Percentiles rank a stretch among this genome's conserved stretches.
These are phyloP conservation scores for Carpatolechia fugitivella DNA, from an alignment of 2,888 invertebrate genomes.

Conservation along the genomic window DNA sequence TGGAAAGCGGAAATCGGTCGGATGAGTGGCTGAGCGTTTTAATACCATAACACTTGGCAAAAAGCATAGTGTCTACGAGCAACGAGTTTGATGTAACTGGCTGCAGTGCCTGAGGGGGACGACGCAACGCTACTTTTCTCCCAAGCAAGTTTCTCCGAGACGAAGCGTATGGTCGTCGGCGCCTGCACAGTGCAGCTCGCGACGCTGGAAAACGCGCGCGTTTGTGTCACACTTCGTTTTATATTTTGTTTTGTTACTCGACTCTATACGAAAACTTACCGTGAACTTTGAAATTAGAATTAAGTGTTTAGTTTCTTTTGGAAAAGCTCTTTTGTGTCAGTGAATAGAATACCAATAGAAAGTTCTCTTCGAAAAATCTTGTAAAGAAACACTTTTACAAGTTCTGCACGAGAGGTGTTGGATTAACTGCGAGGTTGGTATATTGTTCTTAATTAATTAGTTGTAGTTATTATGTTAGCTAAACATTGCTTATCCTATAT, in stretches of 20 bases:
- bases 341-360: slow-evolving; percentile 34
- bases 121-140: slow-evolving; percentile 69
- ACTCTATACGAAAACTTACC: slow-evolving; percentile 22
- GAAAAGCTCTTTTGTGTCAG: slow-evolving; percentile 10
- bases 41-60: slow-evolving; percentile 40
- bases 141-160: slow-evolving; percentile 57
- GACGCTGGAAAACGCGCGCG: slow-evolving; percentile 55
- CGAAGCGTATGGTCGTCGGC: slow-evolving; percentile 24
- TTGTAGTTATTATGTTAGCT: not conserved
- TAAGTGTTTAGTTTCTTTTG: slow-evolving; percentile 19
- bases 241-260: not conserved
- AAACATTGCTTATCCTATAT: not conserved
- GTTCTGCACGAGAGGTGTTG: slow-evolving; percentile 44
- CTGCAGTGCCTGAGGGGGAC: slow-evolving; percentile 42
- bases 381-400: slow-evolving; percentile 37
- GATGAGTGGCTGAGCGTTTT: slow-evolving; percentile 33
- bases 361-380: slow-evolving; percentile 49
- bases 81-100: slow-evolving; percentile 67
- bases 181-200: slow-evolving; percentile 55
- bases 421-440: slow-evolving; percentile 62
- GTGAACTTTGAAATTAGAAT: slow-evolving; percentile 23
- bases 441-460: slow-evolving; percentile 28
- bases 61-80: slow-evolving; percentile 29
- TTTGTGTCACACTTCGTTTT: slow-evolving; percentile 21
- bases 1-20: slow-evolving; percentile 48